Conservation (phyloP, 2,888 invertebrate species). For the Ctena decussata region DNA sequence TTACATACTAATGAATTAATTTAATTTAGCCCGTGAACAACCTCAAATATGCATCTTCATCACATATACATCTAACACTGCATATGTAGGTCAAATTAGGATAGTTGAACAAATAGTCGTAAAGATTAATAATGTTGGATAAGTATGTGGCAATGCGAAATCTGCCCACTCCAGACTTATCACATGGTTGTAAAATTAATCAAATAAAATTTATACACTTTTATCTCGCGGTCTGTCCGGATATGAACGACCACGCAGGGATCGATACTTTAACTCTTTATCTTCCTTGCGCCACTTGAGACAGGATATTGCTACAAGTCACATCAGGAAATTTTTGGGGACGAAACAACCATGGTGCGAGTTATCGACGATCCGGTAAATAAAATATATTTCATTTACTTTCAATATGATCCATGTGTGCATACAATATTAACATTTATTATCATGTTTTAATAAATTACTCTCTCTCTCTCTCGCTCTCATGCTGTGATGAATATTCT, state of each 20-base stretch:
- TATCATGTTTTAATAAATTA: too few relatives aligned
- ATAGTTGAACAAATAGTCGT: too few relatives aligned
- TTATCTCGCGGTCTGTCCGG: not conserved
- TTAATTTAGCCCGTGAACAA: too few relatives aligned
- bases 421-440: too few relatives aligned
- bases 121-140: too few relatives aligned
- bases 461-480: too few relatives aligned
- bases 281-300: not conserved
- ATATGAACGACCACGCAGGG: not conserved
- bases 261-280: not conserved
- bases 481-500: too few relatives aligned
- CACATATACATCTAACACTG: too few relatives aligned
- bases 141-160: not conserved
- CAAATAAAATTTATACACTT: not conserved
- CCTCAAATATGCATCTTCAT: too few relatives aligned
- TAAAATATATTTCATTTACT: not conserved
- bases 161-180: not conserved
- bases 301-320: not conserved
- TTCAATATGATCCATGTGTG: too few relatives aligned
- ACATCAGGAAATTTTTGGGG: not conserved
- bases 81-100: too few relatives aligned
- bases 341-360: slow-evolving; percentile 23
- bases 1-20: too few relatives aligned
- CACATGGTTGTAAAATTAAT: not conserved
- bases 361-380: slow-evolving; percentile 33